These are phyloP conservation scores for Brachionichthys hirsutus DNA, from an alignment of 2,113 vertebrate species.

Conservation along the genomic window DNA sequence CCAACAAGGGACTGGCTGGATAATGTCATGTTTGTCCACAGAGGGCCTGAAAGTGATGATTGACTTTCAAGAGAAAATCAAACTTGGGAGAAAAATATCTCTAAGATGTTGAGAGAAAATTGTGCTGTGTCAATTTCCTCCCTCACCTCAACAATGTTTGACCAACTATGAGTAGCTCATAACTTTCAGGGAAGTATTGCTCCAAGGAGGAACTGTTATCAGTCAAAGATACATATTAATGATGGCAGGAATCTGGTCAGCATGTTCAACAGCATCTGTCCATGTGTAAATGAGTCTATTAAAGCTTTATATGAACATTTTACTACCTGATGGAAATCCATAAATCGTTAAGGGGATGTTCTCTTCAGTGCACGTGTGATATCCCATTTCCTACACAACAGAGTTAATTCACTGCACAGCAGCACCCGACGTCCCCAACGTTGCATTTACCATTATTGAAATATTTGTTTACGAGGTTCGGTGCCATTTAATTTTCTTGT, in stretches of 20 bases:
- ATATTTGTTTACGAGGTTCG: conserved; percentile 79
- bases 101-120: background rate
- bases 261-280: background rate
- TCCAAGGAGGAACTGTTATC: conserved; percentile 1
- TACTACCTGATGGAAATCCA: conserved; percentile 5
- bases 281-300: background rate
- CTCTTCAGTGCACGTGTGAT: conserved; percentile 42
- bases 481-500: conserved; percentile 73
- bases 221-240: conserved; percentile 41
- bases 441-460: conserved; percentile 73
- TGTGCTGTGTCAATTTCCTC: conserved; percentile 11
- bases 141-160: background rate
- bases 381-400: conserved; percentile 27
- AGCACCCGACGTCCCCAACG: conserved; percentile 51
- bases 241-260: background rate
- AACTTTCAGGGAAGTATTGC: conserved; percentile 17
- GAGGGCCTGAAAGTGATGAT: conserved; percentile 31
- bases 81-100: conserved; percentile 10
- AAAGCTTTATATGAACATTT: background rate
- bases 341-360: background rate
- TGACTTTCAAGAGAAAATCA: conserved; percentile 41
- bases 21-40: conserved; percentile 34
- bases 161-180: conserved; percentile 19
- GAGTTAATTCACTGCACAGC: conserved; percentile 69
- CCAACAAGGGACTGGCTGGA: conserved; percentile 49